These are phyloP conservation scores for Oreotragus oreotragus DNA, from an alignment of 2,113 vertebrate species.

Conservation along the genomic window DNA sequence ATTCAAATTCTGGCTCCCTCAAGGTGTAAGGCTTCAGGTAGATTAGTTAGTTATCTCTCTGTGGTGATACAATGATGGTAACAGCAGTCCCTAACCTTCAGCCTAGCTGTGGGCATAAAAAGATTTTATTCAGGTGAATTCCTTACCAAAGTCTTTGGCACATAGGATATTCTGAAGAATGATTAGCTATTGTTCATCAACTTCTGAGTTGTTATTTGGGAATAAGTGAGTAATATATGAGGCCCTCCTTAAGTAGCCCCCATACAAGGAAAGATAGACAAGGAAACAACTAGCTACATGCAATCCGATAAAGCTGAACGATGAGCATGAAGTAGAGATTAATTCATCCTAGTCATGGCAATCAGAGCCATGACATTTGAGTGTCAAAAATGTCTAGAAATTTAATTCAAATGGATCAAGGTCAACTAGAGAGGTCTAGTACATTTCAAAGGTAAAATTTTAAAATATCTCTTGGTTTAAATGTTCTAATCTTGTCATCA, in stretches of 20 bases:
- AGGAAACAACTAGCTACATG: not conserved
- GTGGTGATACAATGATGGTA: not conserved
- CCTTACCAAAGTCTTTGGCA: not conserved
- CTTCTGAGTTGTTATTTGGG: not conserved
- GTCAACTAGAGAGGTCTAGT: not conserved
- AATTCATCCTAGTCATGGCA: not conserved
- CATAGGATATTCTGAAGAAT: not conserved
- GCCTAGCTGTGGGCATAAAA: not conserved
- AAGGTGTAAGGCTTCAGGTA: not conserved
- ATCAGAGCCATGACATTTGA: not conserved
- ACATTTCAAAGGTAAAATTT: not conserved
- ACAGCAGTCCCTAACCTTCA: not conserved
- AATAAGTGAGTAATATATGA: not conserved
- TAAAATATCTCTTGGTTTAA: not conserved
- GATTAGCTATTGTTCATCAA: not conserved
- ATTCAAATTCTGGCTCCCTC: not conserved
- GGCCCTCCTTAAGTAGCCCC: not conserved
- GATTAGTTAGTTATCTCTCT: not conserved
- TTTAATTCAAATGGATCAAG: not conserved
- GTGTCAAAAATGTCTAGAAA: not conserved
- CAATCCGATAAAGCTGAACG: not conserved
- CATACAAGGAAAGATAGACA: not conserved
- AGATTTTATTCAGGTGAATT: not conserved
- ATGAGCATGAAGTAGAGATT: not conserved
- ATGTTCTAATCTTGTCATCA: not conserved